Percentiles rank a stretch among this genome's conserved stretches.
Conservation (phyloP, 1,140 invertebrate genomes). For the Aphelinus certus region DNA sequence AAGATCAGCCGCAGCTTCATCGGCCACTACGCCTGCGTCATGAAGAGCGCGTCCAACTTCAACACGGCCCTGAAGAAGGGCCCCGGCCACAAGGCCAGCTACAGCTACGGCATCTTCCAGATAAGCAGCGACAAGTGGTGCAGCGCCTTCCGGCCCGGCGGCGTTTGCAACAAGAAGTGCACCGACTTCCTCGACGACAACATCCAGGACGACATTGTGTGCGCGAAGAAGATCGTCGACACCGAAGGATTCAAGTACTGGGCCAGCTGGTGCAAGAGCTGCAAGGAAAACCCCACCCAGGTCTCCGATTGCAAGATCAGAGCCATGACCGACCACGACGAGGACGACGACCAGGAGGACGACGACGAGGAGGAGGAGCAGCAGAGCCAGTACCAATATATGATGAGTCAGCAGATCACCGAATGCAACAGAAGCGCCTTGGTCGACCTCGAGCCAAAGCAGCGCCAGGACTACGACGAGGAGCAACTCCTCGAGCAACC, state of each 20-base stretch:
- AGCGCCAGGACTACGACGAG: too few species aligned
- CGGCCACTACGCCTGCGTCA: conserved; percentile 72
- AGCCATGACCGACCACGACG: background rate
- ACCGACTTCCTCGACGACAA: conserved; percentile 74
- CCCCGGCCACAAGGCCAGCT: conserved; percentile 71
- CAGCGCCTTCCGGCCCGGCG: conserved; percentile 71
- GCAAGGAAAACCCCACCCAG: conserved; percentile 62
- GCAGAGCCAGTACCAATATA: too few species aligned
- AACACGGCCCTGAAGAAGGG: conserved; percentile 72
- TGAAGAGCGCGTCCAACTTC: conserved; percentile 74
- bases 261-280: conserved; percentile 73
- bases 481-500: too few species aligned
- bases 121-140: conserved; percentile 79
- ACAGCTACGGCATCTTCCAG: conserved; percentile 77
- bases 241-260: conserved; percentile 75
- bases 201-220: conserved; percentile 74
- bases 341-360: background rate
- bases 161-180: conserved; percentile 76
- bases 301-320: background rate
- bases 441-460: too few species aligned
- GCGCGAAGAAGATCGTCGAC: conserved; percentile 72
- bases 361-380: background rate
- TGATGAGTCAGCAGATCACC: too few species aligned
- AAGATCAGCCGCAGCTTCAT: conserved; percentile 51
- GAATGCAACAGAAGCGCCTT: too few species aligned